Evolutionary conservation across 2,888 invertebrate genomes (phyloP), one percentile per base, ranked within the genome.

Genomic region (Linyphia triangularis): DNA sequence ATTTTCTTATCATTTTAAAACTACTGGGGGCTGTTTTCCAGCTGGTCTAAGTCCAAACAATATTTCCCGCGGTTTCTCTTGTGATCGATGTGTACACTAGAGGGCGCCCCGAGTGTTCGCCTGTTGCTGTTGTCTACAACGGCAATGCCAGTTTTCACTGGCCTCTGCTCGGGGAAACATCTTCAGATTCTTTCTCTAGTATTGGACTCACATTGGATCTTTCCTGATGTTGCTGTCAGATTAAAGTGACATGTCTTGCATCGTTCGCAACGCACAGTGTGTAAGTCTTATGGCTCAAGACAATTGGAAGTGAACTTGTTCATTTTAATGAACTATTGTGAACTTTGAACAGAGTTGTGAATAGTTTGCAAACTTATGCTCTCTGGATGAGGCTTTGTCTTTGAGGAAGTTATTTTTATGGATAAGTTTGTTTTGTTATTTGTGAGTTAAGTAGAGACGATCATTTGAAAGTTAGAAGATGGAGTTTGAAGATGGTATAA

Each of bases 81-180:
- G 28, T 43, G 86, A 88, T 88, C 86, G 86, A 88, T 88, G 70
- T 22, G n/a, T 28, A 28, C 69, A 28, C 10, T 19, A 81, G 81
- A 75, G 73, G 81, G 30, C 81, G 81, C 75, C 24, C 7, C 5
- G 1, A 24, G 57, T 67, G 78, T 26, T 24, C 30, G 86, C 86
- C 86, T 88, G 86, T 88, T 88, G 86, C 86, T 88, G 81, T 81
- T 51, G n/a, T n/a, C n/a, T n/a, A n/a, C 51, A 72, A 51, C 43
- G 28, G 28, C 57, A 61, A 57, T 57, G 61, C 28, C 86, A 86
- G 72, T 86, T 73, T 26, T 40, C 22, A 22, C 59, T 37, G 67
- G 59, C 59, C 65, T 24, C 40, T 37, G 75, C 65, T 69, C 37
- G 28, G 69, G 37, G 67, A 19, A 67, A 59, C 37, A 69, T 63